phyloP scores from a whole-genome alignment of 2,113 vertebrate species.

The Cranoglanis bouderius region DNA sequence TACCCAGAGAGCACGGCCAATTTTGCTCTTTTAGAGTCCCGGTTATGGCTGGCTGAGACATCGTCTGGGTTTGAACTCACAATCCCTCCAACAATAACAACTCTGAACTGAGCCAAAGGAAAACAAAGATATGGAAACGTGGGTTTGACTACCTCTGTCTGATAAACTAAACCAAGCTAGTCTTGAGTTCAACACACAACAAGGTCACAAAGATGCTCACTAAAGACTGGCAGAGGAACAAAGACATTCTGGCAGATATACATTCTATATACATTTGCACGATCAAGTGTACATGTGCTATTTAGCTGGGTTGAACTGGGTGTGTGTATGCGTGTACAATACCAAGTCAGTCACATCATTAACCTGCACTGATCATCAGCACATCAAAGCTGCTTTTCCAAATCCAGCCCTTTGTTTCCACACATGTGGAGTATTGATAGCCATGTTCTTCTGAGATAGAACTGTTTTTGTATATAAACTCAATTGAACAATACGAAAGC shows the following conservation, averaged over 20 bases:
- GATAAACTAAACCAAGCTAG: slow-evolving; percentile 71
- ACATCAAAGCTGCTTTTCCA: slow-evolving; percentile 76
- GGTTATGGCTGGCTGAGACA: not conserved
- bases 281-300: not conserved
- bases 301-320: slow-evolving; percentile 5
- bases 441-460: slow-evolving; percentile 66
- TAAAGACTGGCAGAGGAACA: slow-evolving; percentile 73
- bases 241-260: slow-evolving; percentile 51
- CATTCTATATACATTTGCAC: not conserved
- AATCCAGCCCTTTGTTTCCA: slow-evolving; percentile 71
- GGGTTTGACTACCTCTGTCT: slow-evolving; percentile 66
- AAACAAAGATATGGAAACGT: too few species aligned
- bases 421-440: slow-evolving; percentile 77
- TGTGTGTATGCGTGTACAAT: slow-evolving; percentile 55
- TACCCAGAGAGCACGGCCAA: not conserved
- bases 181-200: slow-evolving; percentile 69
- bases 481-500: not conserved
- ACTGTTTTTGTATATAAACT: not conserved
- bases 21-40: not conserved
- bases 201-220: slow-evolving; percentile 71
- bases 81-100: not conserved
- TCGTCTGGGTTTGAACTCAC: not conserved
- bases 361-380: slow-evolving; percentile 75
- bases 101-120: not conserved
- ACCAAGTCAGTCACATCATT: slow-evolving; percentile 76